These are phyloP conservation scores for Spinus olivaceus DNA, from an alignment of 2,797 vertebrate species.

Conservation along the genomic window DNA sequence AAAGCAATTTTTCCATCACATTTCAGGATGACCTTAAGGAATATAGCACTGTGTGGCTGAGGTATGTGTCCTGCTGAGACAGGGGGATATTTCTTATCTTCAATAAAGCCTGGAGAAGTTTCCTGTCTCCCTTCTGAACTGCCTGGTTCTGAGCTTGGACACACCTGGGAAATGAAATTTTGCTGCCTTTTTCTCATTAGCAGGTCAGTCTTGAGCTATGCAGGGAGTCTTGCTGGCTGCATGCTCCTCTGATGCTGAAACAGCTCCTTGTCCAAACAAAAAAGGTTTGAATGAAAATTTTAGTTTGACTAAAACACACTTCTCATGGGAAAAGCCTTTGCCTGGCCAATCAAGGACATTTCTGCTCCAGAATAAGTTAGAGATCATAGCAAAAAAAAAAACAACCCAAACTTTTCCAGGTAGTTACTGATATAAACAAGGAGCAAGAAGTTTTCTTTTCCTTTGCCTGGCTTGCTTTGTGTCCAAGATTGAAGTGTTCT, in stretches of 20 bases:
- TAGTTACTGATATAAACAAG: neutral
- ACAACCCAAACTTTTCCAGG: accelerated
- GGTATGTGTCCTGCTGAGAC: neutral
- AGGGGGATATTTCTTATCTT: neutral
- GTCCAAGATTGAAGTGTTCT: neutral
- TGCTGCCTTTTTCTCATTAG: neutral
- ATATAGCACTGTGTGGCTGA: neutral
- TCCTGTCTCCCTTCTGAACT: neutral
- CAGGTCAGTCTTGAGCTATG: accelerated
- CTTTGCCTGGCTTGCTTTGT: neutral
- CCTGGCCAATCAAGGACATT: neutral
- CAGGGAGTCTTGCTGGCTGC: neutral
- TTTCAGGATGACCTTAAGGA: neutral
- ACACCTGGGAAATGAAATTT: neutral
- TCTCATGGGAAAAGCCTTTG: neutral
- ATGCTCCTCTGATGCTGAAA: neutral
- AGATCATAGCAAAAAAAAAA: neutral
- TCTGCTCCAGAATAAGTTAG: neutral
- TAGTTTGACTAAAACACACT: neutral
- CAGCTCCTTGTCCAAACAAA: neutral
- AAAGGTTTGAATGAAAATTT: neutral
- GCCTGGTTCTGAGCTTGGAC: neutral
- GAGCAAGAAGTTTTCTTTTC: neutral
- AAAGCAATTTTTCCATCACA: neutral
- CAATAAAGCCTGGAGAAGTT: neutral